phyloP scores from a whole-genome alignment of 2,888 invertebrate species.

The Catonia carolina region DNA sequence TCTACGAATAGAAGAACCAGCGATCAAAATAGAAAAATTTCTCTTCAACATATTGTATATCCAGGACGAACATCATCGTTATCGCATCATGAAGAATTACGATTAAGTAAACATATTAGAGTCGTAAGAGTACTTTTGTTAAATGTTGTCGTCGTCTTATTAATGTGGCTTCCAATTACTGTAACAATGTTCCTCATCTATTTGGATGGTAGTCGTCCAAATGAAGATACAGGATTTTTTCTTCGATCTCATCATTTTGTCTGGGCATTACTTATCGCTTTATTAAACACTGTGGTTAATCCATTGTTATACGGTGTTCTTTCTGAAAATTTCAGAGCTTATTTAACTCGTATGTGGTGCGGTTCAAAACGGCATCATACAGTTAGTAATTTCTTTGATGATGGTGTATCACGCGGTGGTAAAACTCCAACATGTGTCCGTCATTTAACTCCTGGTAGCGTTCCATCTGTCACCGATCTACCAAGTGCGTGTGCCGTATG shows the following conservation, averaged over 20 bases:
- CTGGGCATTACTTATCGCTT: conserved; percentile 46
- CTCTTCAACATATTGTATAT: conserved; percentile 22
- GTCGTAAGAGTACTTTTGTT: conserved; percentile 49
- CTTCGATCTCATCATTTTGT: conserved; percentile 48
- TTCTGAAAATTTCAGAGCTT: conserved; percentile 49
- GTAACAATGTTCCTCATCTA: conserved; percentile 50
- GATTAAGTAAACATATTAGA: conserved; percentile 49
- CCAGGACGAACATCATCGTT: conserved; percentile 16
- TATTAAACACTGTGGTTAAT: conserved; percentile 51
- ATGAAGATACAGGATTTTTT: conserved; percentile 47
- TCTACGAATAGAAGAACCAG: background rate
- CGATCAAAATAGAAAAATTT: conserved; percentile 17
- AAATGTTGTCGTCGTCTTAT: conserved; percentile 50
- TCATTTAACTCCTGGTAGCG: too few species aligned
- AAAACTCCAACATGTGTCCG: background rate
- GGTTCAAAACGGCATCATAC: conserved; percentile 26
- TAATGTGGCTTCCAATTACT: conserved; percentile 54
- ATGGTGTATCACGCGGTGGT: conserved; percentile 7
- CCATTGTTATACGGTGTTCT: conserved; percentile 51
- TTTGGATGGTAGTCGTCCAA: conserved; percentile 47
- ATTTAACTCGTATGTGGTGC: conserved; percentile 44
- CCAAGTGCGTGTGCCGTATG: too few species aligned
- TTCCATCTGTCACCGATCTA: too few species aligned
- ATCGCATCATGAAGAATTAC: conserved; percentile 29
- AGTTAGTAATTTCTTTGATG: conserved; percentile 12